Evolutionary conservation across 2,797 vertebrate species (phyloP), one percentile per base, ranked within the genome.

Genomic region (Crocodylus rhombifer): DNA sequence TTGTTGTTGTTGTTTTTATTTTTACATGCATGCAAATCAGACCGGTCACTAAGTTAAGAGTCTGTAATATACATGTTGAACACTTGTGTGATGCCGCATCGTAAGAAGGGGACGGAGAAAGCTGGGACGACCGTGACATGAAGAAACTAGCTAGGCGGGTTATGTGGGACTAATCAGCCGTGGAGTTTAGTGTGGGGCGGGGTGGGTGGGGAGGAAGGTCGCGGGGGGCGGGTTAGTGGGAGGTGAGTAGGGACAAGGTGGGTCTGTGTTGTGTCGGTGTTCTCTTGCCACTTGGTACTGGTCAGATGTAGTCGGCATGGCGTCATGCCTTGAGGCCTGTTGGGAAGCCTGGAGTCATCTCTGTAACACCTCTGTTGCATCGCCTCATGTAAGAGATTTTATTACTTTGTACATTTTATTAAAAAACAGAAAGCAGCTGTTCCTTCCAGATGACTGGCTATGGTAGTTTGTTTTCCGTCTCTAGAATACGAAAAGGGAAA

Each of bases 11-110:
- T 83, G 86, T 91, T n/a, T 91, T 95, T 93, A 95, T 94, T 90
- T 97, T 94, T 96, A 96, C 97, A 94, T 98, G 98, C 98, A 98
- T 98, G 98, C 98, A 6, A 67, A 94, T 98, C 96, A 86, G 97
- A 97, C 97, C 96, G 97, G 97, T 97, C 86, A 76, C 96, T 97
- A 73, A 77, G 96, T 96, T 97, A 91, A 78, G 93, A 90, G 87
- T 98, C 97, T 96, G 97, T 89, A 96, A 94, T 97, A n/a, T 89
- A 96, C 64, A 94, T 98, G 97, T 97, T 95, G 96, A 95, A 96
- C 16, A 95, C 88, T 84, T 97, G 95, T 95, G 95, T 97, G 97
- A 96, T 92, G 95, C 95, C 10, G 62, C 89, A 92, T 96, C 89
- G 93, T 95, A 92, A 26, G 95, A 94, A 93, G 89, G 95, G 96